Evolutionary conservation across 2,113 vertebrate genomes (phyloP).

Genomic region (Peucedramus taeniatus): DNA sequence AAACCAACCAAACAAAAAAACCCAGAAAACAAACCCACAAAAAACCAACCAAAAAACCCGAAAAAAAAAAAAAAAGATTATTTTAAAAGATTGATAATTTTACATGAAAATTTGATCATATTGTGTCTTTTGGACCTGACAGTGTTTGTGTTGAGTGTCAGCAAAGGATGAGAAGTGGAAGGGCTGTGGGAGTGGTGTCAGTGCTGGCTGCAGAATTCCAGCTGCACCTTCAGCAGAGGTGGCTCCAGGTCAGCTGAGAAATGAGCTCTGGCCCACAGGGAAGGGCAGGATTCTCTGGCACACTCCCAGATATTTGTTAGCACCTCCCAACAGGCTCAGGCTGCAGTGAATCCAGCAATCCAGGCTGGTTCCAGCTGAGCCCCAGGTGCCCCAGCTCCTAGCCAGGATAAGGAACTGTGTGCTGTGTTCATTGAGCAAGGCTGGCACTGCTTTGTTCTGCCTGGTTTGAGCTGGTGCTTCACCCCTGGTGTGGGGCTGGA

Average conservation of each 20-base stretch:
- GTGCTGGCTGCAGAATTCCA: neutral
- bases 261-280: neutral
- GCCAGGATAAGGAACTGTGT: neutral
- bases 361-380: neutral
- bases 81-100: neutral
- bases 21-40: neutral
- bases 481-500: neutral
- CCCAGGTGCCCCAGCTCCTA: neutral
- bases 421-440: neutral
- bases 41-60: too few relatives aligned
- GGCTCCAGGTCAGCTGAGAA: neutral
- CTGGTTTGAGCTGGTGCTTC: neutral
- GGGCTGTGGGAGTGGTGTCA: neutral
- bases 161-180: neutral
- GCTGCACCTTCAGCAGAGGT: fast-evolving
- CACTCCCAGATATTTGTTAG: neutral
- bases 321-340: neutral
- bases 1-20: neutral
- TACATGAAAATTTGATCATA: neutral
- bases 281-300: neutral
- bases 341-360: neutral
- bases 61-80: neutral
- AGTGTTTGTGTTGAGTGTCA: neutral
- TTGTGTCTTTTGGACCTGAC: neutral
- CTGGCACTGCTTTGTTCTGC: neutral